These are phyloP conservation scores for Ditula angustiorana DNA, from an alignment of 2,888 invertebrate genomes.

Conservation along the genomic window DNA sequence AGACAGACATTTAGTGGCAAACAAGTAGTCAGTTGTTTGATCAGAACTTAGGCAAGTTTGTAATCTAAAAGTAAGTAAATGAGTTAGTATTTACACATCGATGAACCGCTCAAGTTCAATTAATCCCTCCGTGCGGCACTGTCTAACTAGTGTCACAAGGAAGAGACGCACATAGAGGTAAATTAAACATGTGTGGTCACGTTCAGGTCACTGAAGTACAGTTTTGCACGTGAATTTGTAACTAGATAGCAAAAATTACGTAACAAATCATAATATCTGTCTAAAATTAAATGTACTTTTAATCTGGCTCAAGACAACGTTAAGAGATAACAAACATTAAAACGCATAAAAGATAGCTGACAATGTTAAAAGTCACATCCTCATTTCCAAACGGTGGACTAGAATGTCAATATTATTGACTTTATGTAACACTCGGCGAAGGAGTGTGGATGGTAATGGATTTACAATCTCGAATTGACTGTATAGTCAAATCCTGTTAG, in stretches of 20 bases:
- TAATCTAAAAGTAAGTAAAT: too few relatives aligned
- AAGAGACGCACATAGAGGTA: too few relatives aligned
- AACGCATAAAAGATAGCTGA: slow-evolving; percentile 57
- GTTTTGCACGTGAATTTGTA: too few relatives aligned
- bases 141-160: too few relatives aligned
- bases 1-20: too few relatives aligned
- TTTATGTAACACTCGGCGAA: slow-evolving; percentile 54
- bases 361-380: slow-evolving; percentile 79
- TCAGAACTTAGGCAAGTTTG: too few relatives aligned
- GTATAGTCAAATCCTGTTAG: not conserved
- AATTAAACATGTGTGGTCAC: too few relatives aligned
- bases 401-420: slow-evolving; percentile 51
- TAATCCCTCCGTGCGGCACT: too few relatives aligned
- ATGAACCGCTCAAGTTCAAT: too few relatives aligned
- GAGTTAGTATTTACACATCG: too few relatives aligned
- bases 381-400: slow-evolving; percentile 56
- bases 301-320: not conserved
- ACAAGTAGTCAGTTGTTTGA: too few relatives aligned
- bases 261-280: not conserved
- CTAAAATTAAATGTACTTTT: not conserved
- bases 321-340: slow-evolving; percentile 52
- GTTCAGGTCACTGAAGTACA: too few relatives aligned
- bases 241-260: not conserved
- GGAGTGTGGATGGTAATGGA: slow-evolving; percentile 41
- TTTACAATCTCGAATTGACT: slow-evolving; percentile 43